phyloP scores from a whole-genome alignment of 2,113 vertebrate genomes.

The Platichthys stellatus region DNA sequence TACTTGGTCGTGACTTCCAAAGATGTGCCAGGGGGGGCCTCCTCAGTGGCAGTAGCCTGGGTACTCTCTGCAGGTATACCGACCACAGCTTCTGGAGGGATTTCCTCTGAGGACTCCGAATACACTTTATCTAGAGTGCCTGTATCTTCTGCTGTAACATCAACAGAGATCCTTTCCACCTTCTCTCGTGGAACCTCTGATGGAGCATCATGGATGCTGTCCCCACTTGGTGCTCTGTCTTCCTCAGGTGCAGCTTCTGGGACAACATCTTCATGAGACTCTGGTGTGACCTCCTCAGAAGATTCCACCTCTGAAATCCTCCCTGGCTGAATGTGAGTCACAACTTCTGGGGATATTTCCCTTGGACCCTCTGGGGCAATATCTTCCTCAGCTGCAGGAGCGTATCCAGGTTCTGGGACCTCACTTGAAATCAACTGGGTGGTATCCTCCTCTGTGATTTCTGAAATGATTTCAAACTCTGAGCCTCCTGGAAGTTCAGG shows the following conservation, averaged over 20 bases:
- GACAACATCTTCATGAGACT: not conserved
- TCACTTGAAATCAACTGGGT: not conserved
- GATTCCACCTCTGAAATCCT: not conserved
- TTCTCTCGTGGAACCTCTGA: not conserved
- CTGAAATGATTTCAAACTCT: not conserved
- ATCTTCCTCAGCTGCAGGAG: not conserved
- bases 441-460: not conserved
- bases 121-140: slow-evolving; percentile 20
- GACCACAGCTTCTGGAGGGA: too few relatives aligned
- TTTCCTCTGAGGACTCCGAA: not conserved
- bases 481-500: slow-evolving; percentile 10
- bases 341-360: slow-evolving; percentile 18
- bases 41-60: slow-evolving; percentile 34
- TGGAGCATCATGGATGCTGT: not conserved
- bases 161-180: not conserved
- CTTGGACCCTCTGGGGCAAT: not conserved
- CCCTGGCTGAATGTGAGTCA: not conserved
- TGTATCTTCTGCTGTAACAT: slow-evolving; percentile 3
- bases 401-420: not conserved
- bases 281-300: not conserved
- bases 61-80: slow-evolving; percentile 3
- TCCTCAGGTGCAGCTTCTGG: not conserved
- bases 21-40: not conserved
- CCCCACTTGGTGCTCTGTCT: not conserved
- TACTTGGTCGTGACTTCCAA: slow-evolving; percentile 25